A percentile compares a stretch with the other conserved stretches of the same genome.
phyloP scores from a whole-genome alignment of 2,888 invertebrate species.

The Philopedon plagiatum region DNA sequence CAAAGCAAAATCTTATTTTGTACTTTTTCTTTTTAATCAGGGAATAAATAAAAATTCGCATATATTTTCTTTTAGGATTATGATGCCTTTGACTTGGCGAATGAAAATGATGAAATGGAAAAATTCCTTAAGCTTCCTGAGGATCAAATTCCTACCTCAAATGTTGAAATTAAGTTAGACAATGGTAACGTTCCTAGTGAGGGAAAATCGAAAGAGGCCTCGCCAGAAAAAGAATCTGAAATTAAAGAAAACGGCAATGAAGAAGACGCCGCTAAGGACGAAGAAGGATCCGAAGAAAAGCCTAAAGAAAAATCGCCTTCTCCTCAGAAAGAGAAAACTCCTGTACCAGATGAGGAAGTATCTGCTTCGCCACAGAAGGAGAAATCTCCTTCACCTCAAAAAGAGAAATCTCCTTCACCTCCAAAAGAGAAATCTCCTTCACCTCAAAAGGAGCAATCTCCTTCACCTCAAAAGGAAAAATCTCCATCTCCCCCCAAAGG shows the following conservation, averaged over 20 bases:
- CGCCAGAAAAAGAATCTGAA: conserved; percentile 54
- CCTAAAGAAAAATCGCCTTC: conserved; percentile 21
- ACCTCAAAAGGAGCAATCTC: conserved; percentile 46
- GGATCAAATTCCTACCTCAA: conserved; percentile 71
- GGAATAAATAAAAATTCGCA: conserved; percentile 20
- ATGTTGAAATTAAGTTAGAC: conserved; percentile 54
- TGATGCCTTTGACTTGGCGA: conserved; percentile 91
- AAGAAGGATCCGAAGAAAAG: conserved; percentile 8
- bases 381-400: conserved; percentile 40
- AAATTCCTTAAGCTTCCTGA: conserved; percentile 86
- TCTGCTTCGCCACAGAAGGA: conserved; percentile 59
- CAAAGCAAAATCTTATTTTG: too few relatives aligned
- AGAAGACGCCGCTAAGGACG: background rate
- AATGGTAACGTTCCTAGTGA: conserved; percentile 51
- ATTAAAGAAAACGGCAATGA: conserved; percentile 56
- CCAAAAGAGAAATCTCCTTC: conserved; percentile 56
- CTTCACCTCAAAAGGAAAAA: too few relatives aligned
- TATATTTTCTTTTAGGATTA: conserved; percentile 79
- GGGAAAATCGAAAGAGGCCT: conserved; percentile 53
- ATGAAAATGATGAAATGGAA: conserved; percentile 92
- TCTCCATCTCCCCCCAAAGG: conserved; percentile 4
- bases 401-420: conserved; percentile 52
- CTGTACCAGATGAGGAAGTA: conserved; percentile 8
- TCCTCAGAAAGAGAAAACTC: conserved; percentile 2
- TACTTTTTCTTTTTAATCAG: too few relatives aligned